Evolutionary conservation across 2,113 vertebrate genomes (phyloP), one percentile per base, ranked within the genome.

Genomic region (Lamprologus tigripictilis): DNA sequence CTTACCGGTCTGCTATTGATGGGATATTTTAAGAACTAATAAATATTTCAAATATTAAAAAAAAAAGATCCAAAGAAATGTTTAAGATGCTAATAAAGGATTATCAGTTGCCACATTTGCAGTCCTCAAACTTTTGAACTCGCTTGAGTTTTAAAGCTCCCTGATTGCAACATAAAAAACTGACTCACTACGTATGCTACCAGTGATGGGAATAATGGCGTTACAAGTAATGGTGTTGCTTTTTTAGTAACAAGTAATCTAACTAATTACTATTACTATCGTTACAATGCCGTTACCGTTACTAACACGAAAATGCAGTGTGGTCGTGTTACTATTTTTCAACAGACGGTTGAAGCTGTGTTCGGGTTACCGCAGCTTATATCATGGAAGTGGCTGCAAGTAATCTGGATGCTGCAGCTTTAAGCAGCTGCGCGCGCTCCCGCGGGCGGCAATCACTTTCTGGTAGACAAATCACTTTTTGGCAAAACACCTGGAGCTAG

Each of bases 41-140:
- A 71, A 71, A 71, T 23, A 71, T 42, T 42, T 71, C 3, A 71
- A 45, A 71, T 10, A 16, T 71, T 6, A 0, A 9, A 33, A 42
- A 57, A 63, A 14, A 42, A 37, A 66, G 1, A 71, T 71, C n/a
- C 5, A 26, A 42, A 26, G 21, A 16, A 14, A 73, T 26, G 21
- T 42, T 45, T 45, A 73, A 73, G 21, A 73, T 45, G 8, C 37
- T 73, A 73, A 26, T 73, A 2, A 73, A 23, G 13, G 13, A 73
- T 73, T 26, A 73, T 73, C 8, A 45, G 21, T 26, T 73, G 12
- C 66, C 21, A 23, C 66, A 42, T 71, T 71, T 71, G 66, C 7
- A 42, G 37, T 71, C 66, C n/a, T 71, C 37, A 40, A 71, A 42
- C 66, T 9, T 71, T 71, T 73, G 66, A 45, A 37, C 66, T 73